These are phyloP conservation scores for Somateria mollissima DNA, from an alignment of 2,797 vertebrate genomes.

Conservation along the genomic window DNA sequence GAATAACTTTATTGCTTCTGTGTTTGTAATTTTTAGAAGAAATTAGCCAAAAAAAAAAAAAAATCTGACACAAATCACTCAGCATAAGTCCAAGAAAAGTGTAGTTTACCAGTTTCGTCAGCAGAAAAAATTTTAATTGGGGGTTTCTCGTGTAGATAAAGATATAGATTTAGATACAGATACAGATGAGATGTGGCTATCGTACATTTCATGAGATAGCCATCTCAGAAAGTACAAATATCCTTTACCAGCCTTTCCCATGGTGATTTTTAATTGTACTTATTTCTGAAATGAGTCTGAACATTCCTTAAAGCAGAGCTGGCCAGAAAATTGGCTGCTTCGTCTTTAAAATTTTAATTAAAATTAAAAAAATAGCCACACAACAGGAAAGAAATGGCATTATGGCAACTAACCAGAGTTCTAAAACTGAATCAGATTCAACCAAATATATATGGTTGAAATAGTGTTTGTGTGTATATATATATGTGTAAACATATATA, in stretches of 20 bases:
- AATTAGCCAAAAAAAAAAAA: background rate
- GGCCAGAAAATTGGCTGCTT: background rate
- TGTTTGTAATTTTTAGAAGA: background rate
- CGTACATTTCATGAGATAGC: background rate
- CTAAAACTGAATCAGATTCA: background rate
- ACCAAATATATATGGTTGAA: background rate
- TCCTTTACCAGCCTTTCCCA: background rate
- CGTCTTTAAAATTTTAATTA: background rate
- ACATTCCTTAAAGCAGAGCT: background rate
- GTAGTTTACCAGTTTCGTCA: background rate
- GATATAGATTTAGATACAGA: background rate
- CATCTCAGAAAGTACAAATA: background rate
- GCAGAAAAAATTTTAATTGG: background rate
- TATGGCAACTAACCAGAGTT: background rate
- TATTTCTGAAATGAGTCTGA: background rate
- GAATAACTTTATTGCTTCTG: background rate
- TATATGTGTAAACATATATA: background rate
- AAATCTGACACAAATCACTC: background rate
- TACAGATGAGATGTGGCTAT: background rate
- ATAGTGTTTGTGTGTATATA: background rate
- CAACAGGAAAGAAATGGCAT: background rate
- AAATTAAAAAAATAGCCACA: background rate
- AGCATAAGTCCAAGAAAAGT: accelerated
- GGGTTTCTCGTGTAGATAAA: background rate
- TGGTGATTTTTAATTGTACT: background rate